Base-by-base conservation (phyloP, 2,797 vertebrate genomes). In the Psittacula derbiana region DNA sequence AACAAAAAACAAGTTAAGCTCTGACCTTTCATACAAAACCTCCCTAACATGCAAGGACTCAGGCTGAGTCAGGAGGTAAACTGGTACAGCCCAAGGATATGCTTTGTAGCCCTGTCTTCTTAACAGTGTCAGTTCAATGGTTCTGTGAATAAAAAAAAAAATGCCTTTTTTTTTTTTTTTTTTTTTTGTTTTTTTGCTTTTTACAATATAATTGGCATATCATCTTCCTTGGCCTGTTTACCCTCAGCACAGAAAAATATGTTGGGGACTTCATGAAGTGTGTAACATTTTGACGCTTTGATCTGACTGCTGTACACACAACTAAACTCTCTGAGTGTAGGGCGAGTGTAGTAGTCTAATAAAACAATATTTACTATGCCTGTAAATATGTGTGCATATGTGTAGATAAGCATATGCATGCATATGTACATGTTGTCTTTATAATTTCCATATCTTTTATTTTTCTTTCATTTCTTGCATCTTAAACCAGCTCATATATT, bases 81-180 rank as follows among this genome's bases (percentile, higher is more conserved):
- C 46, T 30, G 24, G 12, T 86, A 60, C 14, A 66, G 81, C 61
- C 15, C 66, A 93, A 84, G 64, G 30, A 33, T 84, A 43, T 30
- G 17, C 40, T 95, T 92, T 92, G 75, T 94, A 91, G 71, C 44
- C 31, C n/a, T 85, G 57, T 80, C 80, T 90, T 90, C 66, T 94
- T 96, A 96, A 94, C 58, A 73, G 31, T 60, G 79, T 82, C 79
- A 90, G 64, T 94, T 94, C 55, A 92, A 18, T 74, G 47, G 14
- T 70, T 95, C 61, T 80, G 31, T 80, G 75, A 92, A 78, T 33
- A 66, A 67, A 90, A 62, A 52, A 58, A 25, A 47, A 12, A 47
- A 38, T 38, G 36, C 10, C 10, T 38, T 38, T 38, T 38, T 38
- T 38, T 10, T 38, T 13, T 7, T 33, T 33, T 10, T 53, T 74